phyloP scores from a whole-genome alignment of 2,888 invertebrate species.

The Papilio protenor region DNA sequence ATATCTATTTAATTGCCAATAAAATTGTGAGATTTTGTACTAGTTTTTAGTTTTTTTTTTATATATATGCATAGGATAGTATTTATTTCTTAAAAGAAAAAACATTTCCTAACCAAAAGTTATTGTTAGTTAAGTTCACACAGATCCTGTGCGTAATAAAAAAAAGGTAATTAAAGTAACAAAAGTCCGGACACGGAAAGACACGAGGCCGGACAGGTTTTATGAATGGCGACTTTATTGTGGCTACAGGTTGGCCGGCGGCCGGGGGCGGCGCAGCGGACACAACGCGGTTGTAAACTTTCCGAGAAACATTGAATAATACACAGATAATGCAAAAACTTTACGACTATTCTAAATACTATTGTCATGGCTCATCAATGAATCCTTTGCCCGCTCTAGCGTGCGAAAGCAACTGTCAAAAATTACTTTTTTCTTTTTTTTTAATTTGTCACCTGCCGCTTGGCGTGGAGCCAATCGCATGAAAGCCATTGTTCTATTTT shows the following conservation, averaged over 20 bases:
- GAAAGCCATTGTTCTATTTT: slow-evolving; percentile 51
- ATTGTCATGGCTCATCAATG: slow-evolving; percentile 48
- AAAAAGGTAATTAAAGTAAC: slow-evolving; percentile 37
- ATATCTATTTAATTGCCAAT: no score
- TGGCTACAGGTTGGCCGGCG: slow-evolving; percentile 22
- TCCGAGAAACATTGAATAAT: slow-evolving; percentile 42
- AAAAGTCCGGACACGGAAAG: slow-evolving; percentile 24
- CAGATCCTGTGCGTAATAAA: slow-evolving; percentile 21
- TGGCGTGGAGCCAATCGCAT: slow-evolving; percentile 50
- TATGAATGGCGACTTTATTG: slow-evolving; percentile 33
- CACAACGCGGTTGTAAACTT: slow-evolving; percentile 29
- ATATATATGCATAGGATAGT: neutral
- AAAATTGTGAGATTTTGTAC: no score
- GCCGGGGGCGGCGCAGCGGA: neutral
- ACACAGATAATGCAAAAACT: slow-evolving; percentile 42
- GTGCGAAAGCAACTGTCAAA: slow-evolving; percentile 40
- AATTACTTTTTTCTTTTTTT: slow-evolving; percentile 38
- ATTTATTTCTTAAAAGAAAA: neutral
- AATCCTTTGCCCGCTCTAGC: slow-evolving; percentile 43
- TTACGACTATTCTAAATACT: slow-evolving; percentile 40
- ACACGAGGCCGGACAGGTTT: slow-evolving; percentile 24
- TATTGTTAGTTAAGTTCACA: slow-evolving; percentile 12
- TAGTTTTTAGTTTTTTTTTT: no score
- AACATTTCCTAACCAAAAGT: neutral
- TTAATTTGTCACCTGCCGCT: slow-evolving; percentile 51